Base-by-base conservation (phyloP, 1,140 invertebrate genomes). In the Macrobrachium rosenbergii region DNA sequence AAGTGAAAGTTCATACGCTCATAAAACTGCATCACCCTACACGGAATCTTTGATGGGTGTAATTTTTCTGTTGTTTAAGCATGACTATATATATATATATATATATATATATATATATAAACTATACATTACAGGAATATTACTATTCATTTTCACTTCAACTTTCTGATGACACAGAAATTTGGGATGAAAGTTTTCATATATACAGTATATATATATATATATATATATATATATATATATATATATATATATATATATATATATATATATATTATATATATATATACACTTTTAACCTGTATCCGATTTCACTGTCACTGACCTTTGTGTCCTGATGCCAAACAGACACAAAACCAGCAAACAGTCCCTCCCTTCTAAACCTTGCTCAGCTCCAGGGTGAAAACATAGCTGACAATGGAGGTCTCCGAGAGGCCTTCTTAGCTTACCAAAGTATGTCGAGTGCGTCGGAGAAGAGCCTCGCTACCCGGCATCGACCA, bases 321-420 rank as follows among this genome's bases (percentile, higher is more conserved):
- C n/a, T 52, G 45, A 52, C 5, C 45, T 10, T 52, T 52, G 45
- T 52, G 52, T 8, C 52, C 2, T 52, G 52, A 52, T 52, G 52
- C 52, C 12, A 52, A 52, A 52, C 6, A 10, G 52, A 52, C 52
- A 8, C 7, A 52, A 52, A 52, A 52, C 12, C 52, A 52, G 2
- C 23, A 5, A 60, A 11, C 45, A 5, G 11, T 79, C 58, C 52
- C 58, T 60, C 3, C 28, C 62, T 0, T 11, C 19, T 59, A 62
- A 5, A 45, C 17, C 2, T 58, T 79, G 8, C 2, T 62, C 23
- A 17, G 63, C 11, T 45, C 96, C 92, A 97, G 88, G 96, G 93
- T 62, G 97, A 98, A 92, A 98, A 98, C 91, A 97, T 98, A 73
- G 97, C 97, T 0, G 97, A 98, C 91, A 97, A 97, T 91, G 96